These are phyloP conservation scores for Pantherophis vulpinus DNA, from an alignment of 2,797 vertebrate genomes.

Conservation along the genomic window DNA sequence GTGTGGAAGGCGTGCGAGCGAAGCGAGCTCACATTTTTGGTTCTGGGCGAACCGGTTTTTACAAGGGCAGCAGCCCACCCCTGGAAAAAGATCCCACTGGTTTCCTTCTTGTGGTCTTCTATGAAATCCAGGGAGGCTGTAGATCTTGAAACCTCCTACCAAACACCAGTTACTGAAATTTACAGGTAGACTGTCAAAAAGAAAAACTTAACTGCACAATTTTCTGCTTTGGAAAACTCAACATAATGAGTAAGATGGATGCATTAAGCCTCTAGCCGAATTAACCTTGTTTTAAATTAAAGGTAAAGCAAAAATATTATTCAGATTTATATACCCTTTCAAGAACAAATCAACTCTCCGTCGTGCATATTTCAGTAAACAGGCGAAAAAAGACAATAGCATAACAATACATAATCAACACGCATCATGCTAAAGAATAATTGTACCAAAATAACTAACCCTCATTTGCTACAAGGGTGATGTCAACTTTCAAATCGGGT, in stretches of 20 bases:
- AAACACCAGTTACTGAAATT: background rate
- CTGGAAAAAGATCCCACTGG: background rate
- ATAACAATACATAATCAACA: background rate
- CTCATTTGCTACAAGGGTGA: too few relatives aligned
- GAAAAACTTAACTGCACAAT: background rate
- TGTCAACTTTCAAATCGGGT: background rate
- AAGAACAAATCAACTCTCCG: background rate
- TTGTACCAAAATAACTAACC: background rate
- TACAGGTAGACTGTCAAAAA: background rate
- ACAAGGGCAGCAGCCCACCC: too few relatives aligned
- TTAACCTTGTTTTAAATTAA: background rate
- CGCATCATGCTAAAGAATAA: background rate
- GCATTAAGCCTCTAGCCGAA: background rate
- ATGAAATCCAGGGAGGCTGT: background rate
- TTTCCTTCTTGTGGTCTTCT: background rate
- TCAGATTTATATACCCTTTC: background rate
- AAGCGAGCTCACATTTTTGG: too few relatives aligned
- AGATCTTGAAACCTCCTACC: background rate
- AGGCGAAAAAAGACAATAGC: background rate
- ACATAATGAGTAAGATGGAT: background rate
- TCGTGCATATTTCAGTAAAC: background rate
- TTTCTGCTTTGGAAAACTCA: background rate
- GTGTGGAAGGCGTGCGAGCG: too few relatives aligned
- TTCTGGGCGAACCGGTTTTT: too few relatives aligned
- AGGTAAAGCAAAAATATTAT: background rate